phyloP scores from a whole-genome alignment of 2,888 invertebrate genomes.

The Tenodera sinensis region DNA sequence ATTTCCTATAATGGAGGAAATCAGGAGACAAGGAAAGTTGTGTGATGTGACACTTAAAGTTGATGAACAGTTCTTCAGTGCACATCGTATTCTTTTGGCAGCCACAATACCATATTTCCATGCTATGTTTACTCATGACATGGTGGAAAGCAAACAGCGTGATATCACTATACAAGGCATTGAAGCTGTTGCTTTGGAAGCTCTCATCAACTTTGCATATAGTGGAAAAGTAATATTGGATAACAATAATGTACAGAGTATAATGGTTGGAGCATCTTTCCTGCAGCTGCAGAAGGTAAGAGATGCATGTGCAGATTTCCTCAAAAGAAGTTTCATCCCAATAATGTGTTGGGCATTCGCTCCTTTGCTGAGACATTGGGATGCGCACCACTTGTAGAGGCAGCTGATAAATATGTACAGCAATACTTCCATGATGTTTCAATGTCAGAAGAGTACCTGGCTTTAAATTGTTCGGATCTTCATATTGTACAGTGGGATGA shows the following conservation, averaged over 20 bases:
- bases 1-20: constrained; percentile 77
- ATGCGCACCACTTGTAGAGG: constrained; percentile 64
- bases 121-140: constrained; percentile 86
- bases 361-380: constrained; percentile 76
- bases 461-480: constrained; percentile 58
- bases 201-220: constrained; percentile 81
- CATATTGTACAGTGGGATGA: constrained; percentile 72
- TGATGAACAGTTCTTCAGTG: constrained; percentile 71
- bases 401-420: constrained; percentile 75
- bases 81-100: constrained; percentile 79
- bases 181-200: constrained; percentile 73
- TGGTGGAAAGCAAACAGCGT: constrained; percentile 78
- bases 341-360: constrained; percentile 75
- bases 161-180: constrained; percentile 80
- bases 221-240: constrained; percentile 73
- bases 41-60: constrained; percentile 84
- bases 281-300: constrained; percentile 74
- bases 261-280: constrained; percentile 82
- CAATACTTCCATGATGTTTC: constrained; percentile 75
- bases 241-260: constrained; percentile 74
- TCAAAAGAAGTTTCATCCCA: constrained; percentile 72
- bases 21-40: constrained; percentile 73
- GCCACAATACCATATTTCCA: constrained; percentile 86
- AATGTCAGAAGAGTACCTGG: constrained; percentile 70
- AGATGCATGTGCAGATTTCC: constrained; percentile 78